A percentile compares a stretch with the other conserved stretches of the same genome.
Conservation (phyloP, 2,797 vertebrate genomes). For the Neoniphon sammara region DNA sequence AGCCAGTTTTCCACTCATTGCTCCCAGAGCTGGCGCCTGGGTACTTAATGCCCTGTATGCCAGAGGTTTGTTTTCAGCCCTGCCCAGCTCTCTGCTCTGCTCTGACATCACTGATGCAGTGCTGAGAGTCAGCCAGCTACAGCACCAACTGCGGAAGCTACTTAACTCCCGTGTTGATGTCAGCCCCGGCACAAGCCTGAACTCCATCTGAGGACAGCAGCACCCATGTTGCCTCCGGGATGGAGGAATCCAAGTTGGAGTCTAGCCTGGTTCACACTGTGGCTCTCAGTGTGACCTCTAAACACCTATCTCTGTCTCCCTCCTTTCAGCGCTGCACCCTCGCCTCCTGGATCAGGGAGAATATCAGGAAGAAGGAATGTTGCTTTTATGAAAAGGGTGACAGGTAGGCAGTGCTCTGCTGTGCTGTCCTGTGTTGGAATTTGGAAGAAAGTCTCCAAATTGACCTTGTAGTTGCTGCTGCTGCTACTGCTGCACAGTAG, state of each 20-base stretch:
- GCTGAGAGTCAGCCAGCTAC: conserved; percentile 27
- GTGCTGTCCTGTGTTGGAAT: not conserved
- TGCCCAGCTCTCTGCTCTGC: conserved; percentile 14
- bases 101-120: conserved; percentile 77
- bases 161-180: conserved; percentile 20
- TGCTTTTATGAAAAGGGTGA: conserved; percentile 79
- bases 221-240: conserved; percentile 23
- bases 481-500: conserved; percentile 2
- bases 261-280: conserved; percentile 24
- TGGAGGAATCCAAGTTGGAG: conserved; percentile 39
- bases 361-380: conserved; percentile 91
- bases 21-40: not conserved
- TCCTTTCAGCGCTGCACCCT: conserved; percentile 76
- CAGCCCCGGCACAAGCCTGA: conserved; percentile 2
- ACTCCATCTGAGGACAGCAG: not conserved
- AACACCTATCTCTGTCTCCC: conserved; percentile 57
- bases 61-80: conserved; percentile 7
- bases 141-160: conserved; percentile 55
- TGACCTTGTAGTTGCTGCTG: conserved; percentile 18
- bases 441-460: not conserved
- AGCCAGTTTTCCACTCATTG: conserved; percentile 31
- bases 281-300: conserved; percentile 19
- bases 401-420: conserved; percentile 68
- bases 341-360: conserved; percentile 85
- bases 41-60: not conserved